Conservation (phyloP, 2,888 invertebrate species). For the Ectobius pallidus region DNA sequence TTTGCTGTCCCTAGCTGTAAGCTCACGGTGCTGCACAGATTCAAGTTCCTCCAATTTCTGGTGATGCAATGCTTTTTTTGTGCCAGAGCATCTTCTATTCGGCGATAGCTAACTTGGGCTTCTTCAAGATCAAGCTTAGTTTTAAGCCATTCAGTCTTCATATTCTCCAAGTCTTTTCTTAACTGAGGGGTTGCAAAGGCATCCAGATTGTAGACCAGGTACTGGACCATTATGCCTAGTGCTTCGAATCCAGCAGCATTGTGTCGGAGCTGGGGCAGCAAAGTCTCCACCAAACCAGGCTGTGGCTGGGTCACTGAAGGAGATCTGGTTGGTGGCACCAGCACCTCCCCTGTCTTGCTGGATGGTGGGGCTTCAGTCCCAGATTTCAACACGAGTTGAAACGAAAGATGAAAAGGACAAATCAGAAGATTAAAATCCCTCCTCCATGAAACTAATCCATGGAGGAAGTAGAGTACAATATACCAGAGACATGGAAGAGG, state of each 20-base stretch:
- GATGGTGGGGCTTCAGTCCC: not conserved
- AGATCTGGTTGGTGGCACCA: not conserved
- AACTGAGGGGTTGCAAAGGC: slow-evolving; percentile 64
- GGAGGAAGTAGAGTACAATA: no score
- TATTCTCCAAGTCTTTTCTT: slow-evolving; percentile 58
- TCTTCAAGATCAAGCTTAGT: slow-evolving; percentile 58
- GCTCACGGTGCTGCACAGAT: slow-evolving; percentile 46
- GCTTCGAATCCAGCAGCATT: slow-evolving; percentile 55
- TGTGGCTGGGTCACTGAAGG: slow-evolving; percentile 49
- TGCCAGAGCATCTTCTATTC: slow-evolving; percentile 53
- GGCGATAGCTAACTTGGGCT: slow-evolving; percentile 52
- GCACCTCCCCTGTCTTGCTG: slow-evolving; percentile 8
- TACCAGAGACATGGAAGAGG: no score
- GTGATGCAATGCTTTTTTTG: slow-evolving; percentile 54
- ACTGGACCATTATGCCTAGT: slow-evolving; percentile 54
- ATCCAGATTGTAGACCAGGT: slow-evolving; percentile 59
- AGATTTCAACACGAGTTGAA: slow-evolving; percentile 8
- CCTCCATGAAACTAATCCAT: no score
- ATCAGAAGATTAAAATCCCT: no score
- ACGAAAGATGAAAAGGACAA: no score
- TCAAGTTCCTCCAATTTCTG: slow-evolving; percentile 50
- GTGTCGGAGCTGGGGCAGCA: slow-evolving; percentile 46
- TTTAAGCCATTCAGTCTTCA: slow-evolving; percentile 55
- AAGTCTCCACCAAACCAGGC: slow-evolving; percentile 47
- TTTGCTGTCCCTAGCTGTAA: slow-evolving; percentile 49